These are phyloP conservation scores for Trachymyrmex septentrionalis DNA, from an alignment of 1,140 invertebrate species.

Conservation along the genomic window DNA sequence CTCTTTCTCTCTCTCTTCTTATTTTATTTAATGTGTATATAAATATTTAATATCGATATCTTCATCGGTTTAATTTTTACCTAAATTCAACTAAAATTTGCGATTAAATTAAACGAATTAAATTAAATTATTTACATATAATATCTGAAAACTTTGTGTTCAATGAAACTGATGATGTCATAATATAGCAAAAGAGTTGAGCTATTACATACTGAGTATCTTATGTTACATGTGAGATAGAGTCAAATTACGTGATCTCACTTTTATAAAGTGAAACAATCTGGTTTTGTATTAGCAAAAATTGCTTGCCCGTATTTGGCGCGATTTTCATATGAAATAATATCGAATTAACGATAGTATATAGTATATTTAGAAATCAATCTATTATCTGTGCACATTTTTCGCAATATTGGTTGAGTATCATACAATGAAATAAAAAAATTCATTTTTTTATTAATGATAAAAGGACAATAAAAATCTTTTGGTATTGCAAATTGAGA, in stretches of 20 bases:
- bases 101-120: neutral
- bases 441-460: neutral
- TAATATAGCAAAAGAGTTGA: slow-evolving; percentile 28
- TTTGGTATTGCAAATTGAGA: neutral
- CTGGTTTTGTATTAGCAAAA: slow-evolving; percentile 41
- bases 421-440: neutral
- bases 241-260: slow-evolving; percentile 63
- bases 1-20: too few species aligned
- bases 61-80: neutral
- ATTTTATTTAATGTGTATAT: neutral
- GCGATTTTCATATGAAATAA: slow-evolving; percentile 23
- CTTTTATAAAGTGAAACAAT: slow-evolving; percentile 65
- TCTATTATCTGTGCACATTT: neutral
- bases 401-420: neutral
- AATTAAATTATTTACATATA: neutral
- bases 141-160: neutral
- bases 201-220: slow-evolving; percentile 1
- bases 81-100: neutral
- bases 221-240: slow-evolving; percentile 64
- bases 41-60: slow-evolving; percentile 3
- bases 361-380: too few species aligned
- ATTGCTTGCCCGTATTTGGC: neutral
- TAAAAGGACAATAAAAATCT: neutral
- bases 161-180: neutral
- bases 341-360: neutral